phyloP scores from a whole-genome alignment of 2,113 vertebrate species.

The Stomatorhinus ivindoensis region DNA sequence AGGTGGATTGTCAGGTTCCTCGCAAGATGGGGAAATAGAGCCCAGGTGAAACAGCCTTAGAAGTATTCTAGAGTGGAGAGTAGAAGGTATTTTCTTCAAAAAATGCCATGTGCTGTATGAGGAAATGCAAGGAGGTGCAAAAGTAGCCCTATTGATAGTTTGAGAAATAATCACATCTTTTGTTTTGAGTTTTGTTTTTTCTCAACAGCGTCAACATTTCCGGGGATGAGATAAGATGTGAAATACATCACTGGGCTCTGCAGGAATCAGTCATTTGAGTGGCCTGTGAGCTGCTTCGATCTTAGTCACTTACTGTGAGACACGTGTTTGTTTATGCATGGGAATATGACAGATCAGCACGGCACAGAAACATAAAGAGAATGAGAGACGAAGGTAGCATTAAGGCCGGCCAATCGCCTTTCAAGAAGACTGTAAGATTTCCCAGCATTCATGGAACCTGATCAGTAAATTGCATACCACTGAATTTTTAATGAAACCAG shows the following conservation, averaged over 20 bases:
- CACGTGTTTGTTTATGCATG: background rate
- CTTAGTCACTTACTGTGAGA: background rate
- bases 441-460: background rate
- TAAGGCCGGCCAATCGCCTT: background rate
- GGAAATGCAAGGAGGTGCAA: background rate
- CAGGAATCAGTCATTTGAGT: slow-evolving; percentile 2
- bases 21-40: background rate
- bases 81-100: background rate
- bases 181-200: background rate
- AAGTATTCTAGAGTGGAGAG: background rate
- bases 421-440: background rate
- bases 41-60: background rate
- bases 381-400: background rate
- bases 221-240: background rate
- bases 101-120: background rate
- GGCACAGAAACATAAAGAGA: background rate
- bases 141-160: background rate
- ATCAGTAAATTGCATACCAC: background rate
- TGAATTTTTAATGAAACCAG: background rate
- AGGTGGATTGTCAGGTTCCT: background rate
- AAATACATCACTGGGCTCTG: background rate
- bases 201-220: background rate
- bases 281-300: background rate
- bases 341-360: background rate
- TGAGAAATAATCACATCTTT: background rate